Evolutionary conservation across 1,140 invertebrate species (phyloP), one percentile per base, ranked within the genome.

Genomic region (Leptinotarsa texana): DNA sequence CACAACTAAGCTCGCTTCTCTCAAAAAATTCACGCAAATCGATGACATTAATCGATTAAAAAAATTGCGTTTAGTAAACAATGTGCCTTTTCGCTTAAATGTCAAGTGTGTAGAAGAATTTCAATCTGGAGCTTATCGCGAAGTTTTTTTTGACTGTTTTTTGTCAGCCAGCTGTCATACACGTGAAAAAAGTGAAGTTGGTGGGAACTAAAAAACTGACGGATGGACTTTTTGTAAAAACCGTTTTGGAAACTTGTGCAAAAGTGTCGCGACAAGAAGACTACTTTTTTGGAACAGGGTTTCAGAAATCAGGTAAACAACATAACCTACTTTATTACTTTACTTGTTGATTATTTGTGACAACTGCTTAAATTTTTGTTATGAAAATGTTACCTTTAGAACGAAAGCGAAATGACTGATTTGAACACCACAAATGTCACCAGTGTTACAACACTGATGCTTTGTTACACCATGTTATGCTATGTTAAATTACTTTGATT

Each of bases 21-120:
- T 66, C 51, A 69, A 48, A 76, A 80, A 79, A 80, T 75, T 76
- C 77, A 78, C 76, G 80, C 61, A 78, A 80, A 82, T 82, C 81
- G 78, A 82, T 81, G 68, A 51, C 17, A 73, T 77, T 76, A 78
- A 82, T 82, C 81, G 76, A 82, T 82, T 70, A 75, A 76, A 79
- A 75, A 76, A 74, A 68, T 74, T 72, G 69, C 78, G 77, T 74
- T 74, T 33, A n/a, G 48, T 13, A 51, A 61, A 73, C 48, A 13
- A 66, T 69, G 72, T 73, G 74, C 71, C 61, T 24, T 66, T 57
- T 17, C 8, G 22, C 24, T 24, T 42, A 57, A 24, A 24, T 62
- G 33, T 21, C 18, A 22, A 21, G 67, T 65, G 66, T 75, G 13
- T 8, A 15, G 69, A 62, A 33, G 13, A 42, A 5, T 69, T 51